A percentile compares a stretch with the other conserved stretches of the same genome.
These are phyloP conservation scores for Eonycteris spelaea DNA, from an alignment of 2,113 vertebrate species.

Conservation along the genomic window DNA sequence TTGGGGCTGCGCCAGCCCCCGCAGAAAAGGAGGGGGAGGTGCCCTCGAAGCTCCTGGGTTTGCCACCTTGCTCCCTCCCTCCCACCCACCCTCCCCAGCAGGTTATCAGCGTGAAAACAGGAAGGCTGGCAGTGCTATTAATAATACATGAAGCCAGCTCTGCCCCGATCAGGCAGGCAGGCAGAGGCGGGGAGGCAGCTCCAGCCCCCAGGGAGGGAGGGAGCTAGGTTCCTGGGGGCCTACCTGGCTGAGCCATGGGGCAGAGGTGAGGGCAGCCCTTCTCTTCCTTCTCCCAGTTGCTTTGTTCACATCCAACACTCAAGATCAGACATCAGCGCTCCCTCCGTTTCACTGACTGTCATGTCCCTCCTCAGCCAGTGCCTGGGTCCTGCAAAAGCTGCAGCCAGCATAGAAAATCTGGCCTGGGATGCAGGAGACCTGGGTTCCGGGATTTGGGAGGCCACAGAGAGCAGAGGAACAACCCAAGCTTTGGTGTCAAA, in stretches of 20 bases:
- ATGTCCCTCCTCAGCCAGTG: background rate
- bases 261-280: background rate
- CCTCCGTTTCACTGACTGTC: background rate
- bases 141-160: slow-evolving; percentile 85
- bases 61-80: slow-evolving; percentile 83
- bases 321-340: background rate
- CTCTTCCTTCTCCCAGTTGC: background rate
- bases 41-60: slow-evolving; percentile 73
- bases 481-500: background rate
- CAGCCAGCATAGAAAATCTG: background rate
- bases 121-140: slow-evolving; percentile 84
- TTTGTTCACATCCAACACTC: background rate
- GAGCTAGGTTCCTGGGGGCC: slow-evolving; percentile 46
- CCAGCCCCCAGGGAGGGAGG: slow-evolving; percentile 65
- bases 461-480: background rate
- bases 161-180: slow-evolving; percentile 66
- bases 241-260: background rate
- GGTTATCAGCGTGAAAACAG: slow-evolving; percentile 89
- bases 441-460: background rate
- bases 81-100: slow-evolving; percentile 74
- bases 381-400: background rate
- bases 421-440: background rate
- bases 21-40: slow-evolving; percentile 48
- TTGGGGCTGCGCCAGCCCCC: slow-evolving; percentile 58
- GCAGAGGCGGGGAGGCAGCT: slow-evolving; percentile 71